Conservation (phyloP, 2,113 vertebrate species). For the Eleginops maclovinus region DNA sequence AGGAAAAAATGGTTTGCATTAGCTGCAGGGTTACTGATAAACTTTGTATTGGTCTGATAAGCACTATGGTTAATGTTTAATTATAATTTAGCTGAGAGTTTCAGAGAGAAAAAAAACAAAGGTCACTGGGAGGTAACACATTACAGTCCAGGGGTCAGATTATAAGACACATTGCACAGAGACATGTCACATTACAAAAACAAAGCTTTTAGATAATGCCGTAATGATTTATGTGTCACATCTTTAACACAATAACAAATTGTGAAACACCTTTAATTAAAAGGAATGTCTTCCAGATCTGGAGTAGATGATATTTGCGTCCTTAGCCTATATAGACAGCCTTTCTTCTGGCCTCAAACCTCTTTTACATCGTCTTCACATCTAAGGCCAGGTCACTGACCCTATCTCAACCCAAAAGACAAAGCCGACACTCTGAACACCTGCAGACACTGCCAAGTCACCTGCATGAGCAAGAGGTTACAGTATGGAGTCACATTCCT, state of each 20-base stretch:
- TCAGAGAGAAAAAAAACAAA: conserved; percentile 28
- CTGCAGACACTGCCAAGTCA: background rate
- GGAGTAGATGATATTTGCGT: conserved; percentile 65
- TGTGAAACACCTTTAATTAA: conserved; percentile 43
- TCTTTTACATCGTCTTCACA: conserved; percentile 8
- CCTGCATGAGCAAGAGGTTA: conserved; percentile 14
- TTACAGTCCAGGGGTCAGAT: conserved; percentile 31
- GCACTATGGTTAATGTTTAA: background rate
- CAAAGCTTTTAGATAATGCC: conserved; percentile 20
- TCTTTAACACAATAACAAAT: background rate
- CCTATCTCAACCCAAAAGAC: conserved; percentile 6
- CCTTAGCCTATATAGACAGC: conserved; percentile 32
- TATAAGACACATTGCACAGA: conserved; percentile 10
- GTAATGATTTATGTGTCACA: background rate
- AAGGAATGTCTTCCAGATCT: conserved; percentile 46
- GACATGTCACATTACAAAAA: conserved; percentile 22
- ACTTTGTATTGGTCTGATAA: background rate
- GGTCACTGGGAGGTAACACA: conserved; percentile 18
- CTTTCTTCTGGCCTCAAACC: conserved; percentile 23
- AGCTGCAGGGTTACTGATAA: background rate
- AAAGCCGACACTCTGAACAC: conserved; percentile 9
- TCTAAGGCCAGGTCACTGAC: background rate
- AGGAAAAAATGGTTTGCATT: background rate
- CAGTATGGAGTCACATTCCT: background rate
- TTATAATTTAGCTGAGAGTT: background rate